Evolutionary conservation across 2,888 invertebrate species (phyloP).

Genomic region (Acrobasis consociella): DNA sequence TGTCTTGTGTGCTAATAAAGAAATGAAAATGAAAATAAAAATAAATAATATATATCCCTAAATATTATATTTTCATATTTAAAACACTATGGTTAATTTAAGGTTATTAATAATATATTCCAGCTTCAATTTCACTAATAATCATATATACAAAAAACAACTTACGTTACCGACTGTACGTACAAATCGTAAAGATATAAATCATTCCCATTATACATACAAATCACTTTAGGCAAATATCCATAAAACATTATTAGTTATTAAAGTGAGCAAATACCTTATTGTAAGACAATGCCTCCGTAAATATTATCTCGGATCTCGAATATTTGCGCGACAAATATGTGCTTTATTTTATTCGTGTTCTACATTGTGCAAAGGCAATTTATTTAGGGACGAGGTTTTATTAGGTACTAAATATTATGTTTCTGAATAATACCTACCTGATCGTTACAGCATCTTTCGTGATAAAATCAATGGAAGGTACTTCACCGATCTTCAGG

Average conservation of each 20-base stretch:
- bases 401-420: not conserved
- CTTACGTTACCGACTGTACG: not conserved
- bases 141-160: not conserved
- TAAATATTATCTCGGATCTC: conserved; percentile 21
- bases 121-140: not conserved
- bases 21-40: no score
- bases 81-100: not conserved
- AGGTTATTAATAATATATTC: not conserved
- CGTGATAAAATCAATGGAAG: no score
- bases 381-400: not conserved
- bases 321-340: conserved; percentile 16
- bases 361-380: not conserved
- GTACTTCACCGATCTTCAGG: no score
- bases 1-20: no score
- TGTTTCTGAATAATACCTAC: not conserved
- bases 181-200: conserved; percentile 4
- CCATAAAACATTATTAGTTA: conserved; percentile 27
- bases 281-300: conserved; percentile 17
- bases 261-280: conserved; percentile 24
- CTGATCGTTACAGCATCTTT: not conserved
- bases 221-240: conserved; percentile 10
- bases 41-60: no score
- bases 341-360: conserved; percentile 2
- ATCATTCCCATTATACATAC: not conserved
- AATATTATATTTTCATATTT: not conserved